Evolutionary conservation across 2,797 vertebrate genomes (phyloP), one percentile per base, ranked within the genome.

Genomic region (Typhlichthys eigenmanni): DNA sequence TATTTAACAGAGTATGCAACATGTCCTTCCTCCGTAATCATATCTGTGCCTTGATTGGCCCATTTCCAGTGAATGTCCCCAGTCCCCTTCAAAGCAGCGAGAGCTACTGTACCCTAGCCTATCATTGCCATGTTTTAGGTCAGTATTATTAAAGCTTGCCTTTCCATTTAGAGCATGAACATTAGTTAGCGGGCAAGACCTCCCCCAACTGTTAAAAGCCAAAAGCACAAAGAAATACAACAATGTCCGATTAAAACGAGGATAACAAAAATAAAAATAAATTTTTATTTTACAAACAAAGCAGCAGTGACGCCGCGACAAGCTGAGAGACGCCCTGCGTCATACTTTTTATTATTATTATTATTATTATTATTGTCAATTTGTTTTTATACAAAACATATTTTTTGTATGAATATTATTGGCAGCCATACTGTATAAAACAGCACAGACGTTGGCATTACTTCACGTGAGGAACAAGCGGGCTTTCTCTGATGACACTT

Each of bases 391-490:
- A 9, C 34, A 38, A 38, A 38, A 38, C 6, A 8, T 17, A 81
- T 82, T 68, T 14, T 24, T n/a, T 10, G 72, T 45, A 62, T 78
- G 81, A 86, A 86, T 69, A 75, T 62, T 79, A 78, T 75, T 88
- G 85, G 77, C 83, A 88, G 78, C 79, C 79, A 55, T 29, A 29
- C 24, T 29, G 24, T 83, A 85, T 87, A 84, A 80, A 80, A 78
- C 78, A 47, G 71, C 81, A 58, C 81, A 83, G 82, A 79, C 72
- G 83, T 55, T 85, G 75, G 66, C 38, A 16, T 51, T 8, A 63
- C 75, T 78, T 74, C 49, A 66, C 73, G 82, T 72, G 58, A 66
- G 66, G 65, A 79, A 64, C 64, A 46, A 57, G 64, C 47, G 57
- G 56, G 46, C 14, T 16, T 52, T 59, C 19, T 81, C 57, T 69